Percentiles rank a stretch among this genome's conserved stretches.
Evolutionary conservation across 2,113 vertebrate species (phyloP).

Genomic region (Festucalex cinctus): DNA sequence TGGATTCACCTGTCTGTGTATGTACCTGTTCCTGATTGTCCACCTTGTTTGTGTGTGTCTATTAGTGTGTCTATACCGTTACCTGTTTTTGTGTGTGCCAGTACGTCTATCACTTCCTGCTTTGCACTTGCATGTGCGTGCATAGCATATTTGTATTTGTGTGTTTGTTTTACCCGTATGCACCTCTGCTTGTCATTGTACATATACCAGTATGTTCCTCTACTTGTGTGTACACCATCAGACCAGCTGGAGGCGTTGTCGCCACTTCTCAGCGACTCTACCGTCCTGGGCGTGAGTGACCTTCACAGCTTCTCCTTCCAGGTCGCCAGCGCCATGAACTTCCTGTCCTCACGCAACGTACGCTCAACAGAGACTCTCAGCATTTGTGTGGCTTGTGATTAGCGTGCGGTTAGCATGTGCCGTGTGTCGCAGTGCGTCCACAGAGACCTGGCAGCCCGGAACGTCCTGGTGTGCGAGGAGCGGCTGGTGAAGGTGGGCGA

Average conservation of each 20-base stretch:
- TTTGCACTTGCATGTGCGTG: no score
- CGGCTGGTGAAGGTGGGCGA: constrained; percentile 73
- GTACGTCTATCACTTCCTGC: no score
- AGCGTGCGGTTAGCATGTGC: not conserved
- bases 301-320: constrained; percentile 89
- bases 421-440: constrained; percentile 76
- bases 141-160: no score
- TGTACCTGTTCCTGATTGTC: not conserved
- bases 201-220: no score
- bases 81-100: no score
- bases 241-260: constrained; percentile 72
- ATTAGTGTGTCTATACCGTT: not conserved
- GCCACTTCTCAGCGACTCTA: constrained; percentile 78
- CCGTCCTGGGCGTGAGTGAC: constrained; percentile 77
- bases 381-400: not conserved
- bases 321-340: constrained; percentile 90
- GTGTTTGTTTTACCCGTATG: no score
- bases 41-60: not conserved
- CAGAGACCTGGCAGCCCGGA: constrained; percentile 75
- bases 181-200: no score
- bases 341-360: constrained; percentile 89
- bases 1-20: not conserved
- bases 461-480: constrained; percentile 54
- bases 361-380: not conserved
- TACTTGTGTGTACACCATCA: constrained; percentile 17